These are phyloP conservation scores for Danaus chrysippus DNA, from an alignment of 2,888 invertebrate species.

Conservation along the genomic window DNA sequence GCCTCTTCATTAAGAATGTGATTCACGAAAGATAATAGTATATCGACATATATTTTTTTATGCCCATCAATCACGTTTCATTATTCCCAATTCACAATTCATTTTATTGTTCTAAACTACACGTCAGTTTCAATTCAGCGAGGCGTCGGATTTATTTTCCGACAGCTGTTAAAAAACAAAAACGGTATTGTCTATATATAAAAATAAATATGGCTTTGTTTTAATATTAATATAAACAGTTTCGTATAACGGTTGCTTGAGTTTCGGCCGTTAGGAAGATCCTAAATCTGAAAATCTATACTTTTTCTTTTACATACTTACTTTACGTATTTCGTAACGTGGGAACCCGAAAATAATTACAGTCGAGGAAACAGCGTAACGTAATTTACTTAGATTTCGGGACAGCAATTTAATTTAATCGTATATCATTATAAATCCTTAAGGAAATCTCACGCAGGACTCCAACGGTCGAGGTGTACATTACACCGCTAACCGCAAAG, in stretches of 20 bases:
- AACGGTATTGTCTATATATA: slow-evolving; percentile 45
- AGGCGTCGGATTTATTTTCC: slow-evolving; percentile 58
- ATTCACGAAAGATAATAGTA: slow-evolving; percentile 17
- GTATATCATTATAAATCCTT: not conserved
- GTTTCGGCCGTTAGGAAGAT: slow-evolving; percentile 4
- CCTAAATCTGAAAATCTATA: not conserved
- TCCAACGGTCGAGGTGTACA: slow-evolving; percentile 10
- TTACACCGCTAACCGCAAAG: slow-evolving; percentile 21
- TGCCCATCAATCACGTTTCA: slow-evolving; percentile 60
- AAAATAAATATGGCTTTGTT: slow-evolving; percentile 32
- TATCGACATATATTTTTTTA: slow-evolving; percentile 29
- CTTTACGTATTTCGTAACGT: slow-evolving; percentile 36
- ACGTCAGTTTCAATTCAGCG: slow-evolving; percentile 73
- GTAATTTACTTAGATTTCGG: slow-evolving; percentile 9
- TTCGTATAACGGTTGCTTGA: slow-evolving; percentile 9
- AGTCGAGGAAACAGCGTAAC: slow-evolving; percentile 20
- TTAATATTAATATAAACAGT: slow-evolving; percentile 70
- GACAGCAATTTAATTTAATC: slow-evolving; percentile 20
- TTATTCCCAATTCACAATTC: slow-evolving; percentile 65
- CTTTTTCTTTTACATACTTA: too few species aligned
- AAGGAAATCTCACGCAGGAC: not conserved
- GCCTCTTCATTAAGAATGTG: slow-evolving; percentile 5
- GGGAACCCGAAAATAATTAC: slow-evolving; percentile 49
- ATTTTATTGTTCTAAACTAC: slow-evolving; percentile 73
- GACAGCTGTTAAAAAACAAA: slow-evolving; percentile 54